phyloP scores from a whole-genome alignment of 2,888 invertebrate species.

The Chromoteleia sp. region DNA sequence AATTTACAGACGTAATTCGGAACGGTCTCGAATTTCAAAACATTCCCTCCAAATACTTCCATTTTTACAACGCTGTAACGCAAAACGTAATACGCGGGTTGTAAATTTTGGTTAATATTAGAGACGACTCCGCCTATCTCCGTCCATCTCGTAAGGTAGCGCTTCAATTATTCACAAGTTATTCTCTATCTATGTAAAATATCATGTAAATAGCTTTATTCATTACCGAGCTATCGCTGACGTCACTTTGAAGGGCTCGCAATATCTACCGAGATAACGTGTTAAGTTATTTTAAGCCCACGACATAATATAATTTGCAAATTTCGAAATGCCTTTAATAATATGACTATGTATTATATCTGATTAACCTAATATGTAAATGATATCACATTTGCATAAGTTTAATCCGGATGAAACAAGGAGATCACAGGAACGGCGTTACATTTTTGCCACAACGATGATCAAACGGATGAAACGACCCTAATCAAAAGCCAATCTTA shows the following conservation, averaged over 20 bases:
- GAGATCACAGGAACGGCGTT: constrained; percentile 34
- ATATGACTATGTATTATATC: constrained; percentile 59
- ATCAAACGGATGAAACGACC: constrained; percentile 43
- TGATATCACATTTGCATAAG: constrained; percentile 56
- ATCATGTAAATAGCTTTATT: constrained; percentile 55
- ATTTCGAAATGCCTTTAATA: constrained; percentile 59
- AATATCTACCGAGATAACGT: constrained; percentile 50
- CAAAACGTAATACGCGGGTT: constrained; percentile 11
- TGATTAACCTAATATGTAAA: constrained; percentile 66
- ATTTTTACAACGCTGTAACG: neutral
- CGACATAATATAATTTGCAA: constrained; percentile 59
- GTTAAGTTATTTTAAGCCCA: constrained; percentile 57
- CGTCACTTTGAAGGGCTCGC: constrained; percentile 53
- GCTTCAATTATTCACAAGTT: constrained; percentile 24
- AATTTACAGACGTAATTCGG: neutral
- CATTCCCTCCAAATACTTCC: neutral
- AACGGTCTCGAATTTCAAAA: neutral
- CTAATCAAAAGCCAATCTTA: constrained; percentile 13
- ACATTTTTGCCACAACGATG: constrained; percentile 39
- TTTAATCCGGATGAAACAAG: constrained; percentile 59
- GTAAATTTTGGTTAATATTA: constrained; percentile 17
- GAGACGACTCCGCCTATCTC: constrained; percentile 2
- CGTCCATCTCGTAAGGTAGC: constrained; percentile 23
- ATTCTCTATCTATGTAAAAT: constrained; percentile 43
- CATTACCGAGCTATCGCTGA: constrained; percentile 50